These are phyloP conservation scores for Drosophila picticornis DNA, from an alignment of 2,888 invertebrate species.

Conservation along the genomic window DNA sequence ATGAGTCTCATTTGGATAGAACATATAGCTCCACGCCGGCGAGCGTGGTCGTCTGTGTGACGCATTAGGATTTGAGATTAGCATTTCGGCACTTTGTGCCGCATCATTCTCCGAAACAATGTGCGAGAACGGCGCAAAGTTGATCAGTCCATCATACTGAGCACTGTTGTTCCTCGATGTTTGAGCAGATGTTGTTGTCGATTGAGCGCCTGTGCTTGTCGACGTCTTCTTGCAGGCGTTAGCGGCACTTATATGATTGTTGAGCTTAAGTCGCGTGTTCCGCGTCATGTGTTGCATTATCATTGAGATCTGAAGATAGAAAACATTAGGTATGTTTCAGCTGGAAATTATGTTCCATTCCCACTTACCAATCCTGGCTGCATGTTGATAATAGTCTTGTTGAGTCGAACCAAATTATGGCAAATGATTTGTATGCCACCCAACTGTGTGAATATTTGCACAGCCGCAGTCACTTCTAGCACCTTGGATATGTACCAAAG, in stretches of 20 bases:
- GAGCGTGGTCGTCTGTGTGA: conserved; percentile 94
- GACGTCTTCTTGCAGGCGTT: conserved; percentile 79
- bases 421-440: conserved; percentile 92
- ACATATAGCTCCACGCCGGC: conserved; percentile 98
- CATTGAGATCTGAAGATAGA: conserved; percentile 81
- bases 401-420: conserved; percentile 91
- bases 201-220: conserved; percentile 81
- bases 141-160: conserved; percentile 93
- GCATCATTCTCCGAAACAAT: conserved; percentile 93
- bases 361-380: conserved; percentile 88
- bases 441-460: conserved; percentile 91
- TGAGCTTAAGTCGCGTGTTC: conserved; percentile 84
- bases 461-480: conserved; percentile 91
- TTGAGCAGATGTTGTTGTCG: conserved; percentile 84
- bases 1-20: conserved; percentile 95
- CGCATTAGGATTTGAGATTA: conserved; percentile 92
- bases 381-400: conserved; percentile 90
- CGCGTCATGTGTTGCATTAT: conserved; percentile 89
- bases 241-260: conserved; percentile 82
- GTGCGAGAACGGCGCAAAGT: conserved; percentile 95
- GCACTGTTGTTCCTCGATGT: conserved; percentile 76
- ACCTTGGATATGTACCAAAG: conserved; percentile 93
- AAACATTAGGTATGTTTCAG: not conserved
- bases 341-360: not conserved
- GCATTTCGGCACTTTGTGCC: conserved; percentile 94